phyloP scores from a whole-genome alignment of 1,140 invertebrate species.

The Bicyclus anynana region DNA sequence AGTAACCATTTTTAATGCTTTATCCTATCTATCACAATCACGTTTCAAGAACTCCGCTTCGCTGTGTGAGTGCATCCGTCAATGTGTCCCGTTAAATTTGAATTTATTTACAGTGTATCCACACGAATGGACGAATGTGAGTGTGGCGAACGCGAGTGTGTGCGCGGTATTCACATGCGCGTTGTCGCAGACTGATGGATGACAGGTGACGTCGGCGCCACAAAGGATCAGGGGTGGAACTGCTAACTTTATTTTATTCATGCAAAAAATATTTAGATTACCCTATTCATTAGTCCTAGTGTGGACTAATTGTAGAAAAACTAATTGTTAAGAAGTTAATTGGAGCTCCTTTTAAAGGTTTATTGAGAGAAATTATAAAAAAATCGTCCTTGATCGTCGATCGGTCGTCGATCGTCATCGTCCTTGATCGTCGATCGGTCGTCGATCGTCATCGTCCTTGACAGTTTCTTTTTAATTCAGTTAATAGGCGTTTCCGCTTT shows the following conservation, averaged over 20 bases:
- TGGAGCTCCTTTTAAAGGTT: neutral
- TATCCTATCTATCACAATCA: neutral
- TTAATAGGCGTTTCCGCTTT: no score
- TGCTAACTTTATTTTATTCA: conserved; percentile 19
- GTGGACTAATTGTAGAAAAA: neutral
- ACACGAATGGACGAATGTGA: conserved; percentile 21
- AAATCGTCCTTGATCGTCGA: no score
- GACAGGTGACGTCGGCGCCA: conserved; percentile 72
- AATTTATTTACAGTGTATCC: conserved; percentile 42
- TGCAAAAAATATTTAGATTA: conserved; percentile 28
- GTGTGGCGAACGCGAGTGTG: conserved; percentile 25
- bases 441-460: no score
- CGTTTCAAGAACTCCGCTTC: neutral
- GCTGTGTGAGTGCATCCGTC: neutral
- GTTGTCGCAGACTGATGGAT: conserved; percentile 69
- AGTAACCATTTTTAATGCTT: no score
- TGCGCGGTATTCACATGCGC: conserved; percentile 58
- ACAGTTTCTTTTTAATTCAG: no score
- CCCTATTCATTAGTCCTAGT: neutral
- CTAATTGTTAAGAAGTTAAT: neutral
- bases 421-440: no score
- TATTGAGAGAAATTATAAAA: no score
- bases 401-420: no score
- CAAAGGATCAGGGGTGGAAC: conserved; percentile 37
- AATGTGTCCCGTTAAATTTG: conserved; percentile 67